Base-by-base conservation (phyloP, 2,888 invertebrate genomes). In the Acanthosepion lycidas region DNA sequence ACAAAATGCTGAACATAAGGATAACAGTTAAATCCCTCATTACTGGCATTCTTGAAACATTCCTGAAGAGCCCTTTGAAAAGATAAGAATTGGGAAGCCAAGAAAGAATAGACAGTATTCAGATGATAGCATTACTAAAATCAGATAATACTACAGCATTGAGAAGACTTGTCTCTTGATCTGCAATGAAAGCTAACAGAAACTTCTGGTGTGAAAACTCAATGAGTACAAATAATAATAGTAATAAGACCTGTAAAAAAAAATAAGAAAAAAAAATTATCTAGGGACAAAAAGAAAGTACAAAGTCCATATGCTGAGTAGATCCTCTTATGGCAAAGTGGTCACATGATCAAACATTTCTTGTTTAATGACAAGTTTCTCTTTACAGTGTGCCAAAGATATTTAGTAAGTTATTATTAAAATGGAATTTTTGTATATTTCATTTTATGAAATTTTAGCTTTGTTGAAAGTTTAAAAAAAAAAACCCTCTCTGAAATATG, bases 351-450 rank as follows among this genome's bases (percentile, higher is more conserved):
- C 78, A 33, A 15, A 33, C 78, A 78, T 78, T 78, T 78, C 78
- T 78, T 78, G 78, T 78, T 78, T 78, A 78, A 78, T 78, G 78
- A 78, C 78, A 78, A n/a, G 15, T 33, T 33, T 78, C n/a, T 78
- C 78, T 33, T 78, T 78, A n/a, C n/a, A n/a, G 33, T n/a, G 78
- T 78, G 33, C 78, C n/a, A 78, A 78, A 78, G 78, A 33, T 78
- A 33, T 78, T 78, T 78, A 78, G n/a, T n/a, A n/a, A 78, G 78
- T 78, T 78, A 78, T 78, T 78, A 64, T 78, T 78, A 78, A 78
- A 78, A 78, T n/a, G 3, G n/a, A n/a, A 78, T n/a, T 78, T 78
- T 78, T 78, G 78, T 78, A 78, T 78, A 33, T 33, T 64, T 23
- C 23, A 64, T 64, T 78, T n/a, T 78, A 78, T 78, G n/a, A n/a